Evolutionary conservation across 2,113 vertebrate genomes (phyloP), one percentile per base, ranked within the genome.

Genomic region (Noctilio leporinus): DNA sequence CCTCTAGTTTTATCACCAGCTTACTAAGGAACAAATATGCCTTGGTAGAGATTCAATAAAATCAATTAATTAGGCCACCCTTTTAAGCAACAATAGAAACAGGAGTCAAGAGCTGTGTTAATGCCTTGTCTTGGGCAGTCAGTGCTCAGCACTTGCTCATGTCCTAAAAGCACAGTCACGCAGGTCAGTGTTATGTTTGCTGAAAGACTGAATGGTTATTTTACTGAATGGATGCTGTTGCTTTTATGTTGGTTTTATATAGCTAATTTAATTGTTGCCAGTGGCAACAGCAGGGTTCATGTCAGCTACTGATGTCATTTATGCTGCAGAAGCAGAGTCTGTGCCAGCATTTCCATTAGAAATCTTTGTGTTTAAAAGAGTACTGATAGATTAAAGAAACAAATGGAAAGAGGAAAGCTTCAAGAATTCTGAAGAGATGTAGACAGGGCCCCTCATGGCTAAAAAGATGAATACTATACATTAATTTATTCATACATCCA

Each of bases 231-330:
- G 94, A 43, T 96, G 81, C 64, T 95, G 24, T 76, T 87, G 70
- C 86, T 89, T 95, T 96, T 75, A 12, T 91, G 91, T 26, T 47
- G 93, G 75, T 59, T 96, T 97, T 96, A 73, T 92, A 89, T 93
- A 96, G 70, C 43, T 96, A 95, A 95, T 0, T 84, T 96, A 95
- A 94, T 0, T 45, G 75, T 97, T 97, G 89, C 94, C n/a, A 9
- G 62, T 96, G 92, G 96, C 96, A 97, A 93, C 95, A 59, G 92
- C 89, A 85, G 95, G 95, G 97, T 59, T 43, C 89, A 73, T 96
- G 92, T 80, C 95, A 97, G 97, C 96, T 75, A 90, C 82, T 95
- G 92, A 91, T 97, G 93, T 89, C 97, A 95, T 97, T 98, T 98
- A 96, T 96, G 65, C 92, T 95, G 93, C 94, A 87, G 94, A 96